Conservation (phyloP, 2,797 vertebrate genomes). For the Sphaeramia orbicularis region DNA sequence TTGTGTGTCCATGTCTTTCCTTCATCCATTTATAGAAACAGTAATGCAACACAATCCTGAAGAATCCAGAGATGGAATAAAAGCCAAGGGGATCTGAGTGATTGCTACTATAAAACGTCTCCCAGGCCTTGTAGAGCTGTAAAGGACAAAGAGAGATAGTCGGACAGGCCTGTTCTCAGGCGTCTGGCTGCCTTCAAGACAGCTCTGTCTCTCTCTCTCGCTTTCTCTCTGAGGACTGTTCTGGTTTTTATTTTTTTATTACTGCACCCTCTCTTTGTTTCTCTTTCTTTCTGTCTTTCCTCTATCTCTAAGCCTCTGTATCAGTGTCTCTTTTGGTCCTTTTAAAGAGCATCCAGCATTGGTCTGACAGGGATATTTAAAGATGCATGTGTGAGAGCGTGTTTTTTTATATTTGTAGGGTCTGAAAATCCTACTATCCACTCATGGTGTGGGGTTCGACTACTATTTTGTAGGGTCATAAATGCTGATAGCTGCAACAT, state of each 20-base stretch:
- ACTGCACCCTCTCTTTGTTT: conserved; percentile 12
- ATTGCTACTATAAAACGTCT: conserved; percentile 81
- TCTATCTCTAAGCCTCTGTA: not conserved
- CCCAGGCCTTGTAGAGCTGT: conserved; percentile 75
- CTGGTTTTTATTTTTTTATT: not conserved
- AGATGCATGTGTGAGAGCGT: conserved; percentile 28
- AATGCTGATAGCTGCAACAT: no score
- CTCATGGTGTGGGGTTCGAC: no score
- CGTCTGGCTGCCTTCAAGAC: conserved; percentile 72
- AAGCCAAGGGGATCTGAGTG: conserved; percentile 77
- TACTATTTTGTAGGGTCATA: not conserved
- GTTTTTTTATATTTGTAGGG: not conserved
- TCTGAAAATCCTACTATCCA: no score
- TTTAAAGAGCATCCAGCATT: conserved; percentile 34
- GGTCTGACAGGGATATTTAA: conserved; percentile 66
- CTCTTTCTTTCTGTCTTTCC: conserved; percentile 11
- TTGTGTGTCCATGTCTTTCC: conserved; percentile 32
- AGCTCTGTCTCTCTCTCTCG: conserved; percentile 30
- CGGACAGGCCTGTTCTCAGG: conserved; percentile 72
- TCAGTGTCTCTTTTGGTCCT: conserved; percentile 31
- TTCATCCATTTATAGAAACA: conserved; percentile 70
- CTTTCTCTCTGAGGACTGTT: not conserved
- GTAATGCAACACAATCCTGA: conserved; percentile 66
- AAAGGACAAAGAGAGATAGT: conserved; percentile 78
- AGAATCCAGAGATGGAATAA: conserved; percentile 76